These are phyloP conservation scores for Nansenia antarctica DNA, from an alignment of 2,113 vertebrate genomes.

Conservation along the genomic window DNA sequence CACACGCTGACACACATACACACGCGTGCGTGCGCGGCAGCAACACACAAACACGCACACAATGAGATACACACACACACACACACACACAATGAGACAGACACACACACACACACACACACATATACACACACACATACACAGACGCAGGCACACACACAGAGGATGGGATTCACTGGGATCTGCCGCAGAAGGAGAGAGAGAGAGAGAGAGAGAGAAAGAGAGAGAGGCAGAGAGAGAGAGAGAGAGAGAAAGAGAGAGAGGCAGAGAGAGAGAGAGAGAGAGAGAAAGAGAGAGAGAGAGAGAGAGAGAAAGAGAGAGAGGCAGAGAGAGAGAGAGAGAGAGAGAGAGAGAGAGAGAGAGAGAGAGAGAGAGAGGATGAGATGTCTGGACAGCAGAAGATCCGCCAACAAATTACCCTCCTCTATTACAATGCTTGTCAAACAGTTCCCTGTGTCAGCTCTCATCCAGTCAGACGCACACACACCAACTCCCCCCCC, in stretches of 20 bases:
- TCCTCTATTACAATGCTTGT: slow-evolving; percentile 80
- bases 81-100: too few relatives aligned
- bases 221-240: slow-evolving; percentile 20
- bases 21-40: too few relatives aligned
- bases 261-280: slow-evolving; percentile 38
- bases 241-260: slow-evolving; percentile 29
- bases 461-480: slow-evolving; percentile 75
- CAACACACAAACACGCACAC: too few relatives aligned
- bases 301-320: background rate
- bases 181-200: background rate
- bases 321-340: background rate
- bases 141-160: too few relatives aligned
- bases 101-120: too few relatives aligned
- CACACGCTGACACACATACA: too few relatives aligned
- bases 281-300: slow-evolving; percentile 15
- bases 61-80: too few relatives aligned
- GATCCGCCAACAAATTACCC: slow-evolving; percentile 75
- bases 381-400: background rate
- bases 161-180: background rate
- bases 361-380: slow-evolving; percentile 34
- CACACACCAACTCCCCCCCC: too few relatives aligned
- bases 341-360: background rate
- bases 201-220: slow-evolving; percentile 23
- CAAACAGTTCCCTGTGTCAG: slow-evolving; percentile 76
- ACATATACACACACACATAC: too few relatives aligned